phyloP scores from a whole-genome alignment of 2,888 invertebrate genomes.

The Callyntrura guangdongensis region DNA sequence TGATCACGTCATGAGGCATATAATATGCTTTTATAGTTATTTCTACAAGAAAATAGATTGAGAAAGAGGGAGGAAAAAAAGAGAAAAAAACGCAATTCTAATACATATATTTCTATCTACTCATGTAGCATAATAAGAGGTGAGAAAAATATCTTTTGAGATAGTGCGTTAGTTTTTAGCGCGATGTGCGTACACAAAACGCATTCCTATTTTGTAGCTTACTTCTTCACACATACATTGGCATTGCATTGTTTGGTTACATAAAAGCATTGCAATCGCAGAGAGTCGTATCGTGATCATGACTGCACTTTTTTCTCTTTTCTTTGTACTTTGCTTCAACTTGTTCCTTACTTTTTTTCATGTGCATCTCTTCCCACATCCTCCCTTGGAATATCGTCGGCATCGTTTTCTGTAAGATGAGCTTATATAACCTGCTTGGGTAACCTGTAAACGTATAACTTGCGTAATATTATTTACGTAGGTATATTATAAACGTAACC shows the following conservation, averaged over 20 bases:
- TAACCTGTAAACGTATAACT: neutral
- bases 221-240: too few species aligned
- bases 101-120: neutral
- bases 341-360: slow-evolving; percentile 43
- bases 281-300: slow-evolving; percentile 20
- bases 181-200: neutral
- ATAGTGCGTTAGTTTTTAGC: neutral
- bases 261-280: slow-evolving; percentile 16
- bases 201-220: neutral
- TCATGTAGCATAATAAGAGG: neutral
- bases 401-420: neutral
- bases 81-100: neutral
- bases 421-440: neutral
- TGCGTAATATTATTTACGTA: neutral
- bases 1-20: neutral
- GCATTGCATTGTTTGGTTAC: slow-evolving; percentile 22
- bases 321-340: slow-evolving; percentile 11
- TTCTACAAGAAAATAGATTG: neutral
- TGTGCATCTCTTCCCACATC: slow-evolving; percentile 19
- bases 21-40: slow-evolving; percentile 27
- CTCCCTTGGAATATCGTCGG: neutral
- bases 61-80: neutral
- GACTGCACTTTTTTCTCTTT: slow-evolving; percentile 46
- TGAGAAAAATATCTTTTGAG: neutral
- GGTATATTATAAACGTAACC: neutral